Base-by-base conservation (phyloP, 2,113 vertebrate genomes). In the Pelvicachromis taeniatus region DNA sequence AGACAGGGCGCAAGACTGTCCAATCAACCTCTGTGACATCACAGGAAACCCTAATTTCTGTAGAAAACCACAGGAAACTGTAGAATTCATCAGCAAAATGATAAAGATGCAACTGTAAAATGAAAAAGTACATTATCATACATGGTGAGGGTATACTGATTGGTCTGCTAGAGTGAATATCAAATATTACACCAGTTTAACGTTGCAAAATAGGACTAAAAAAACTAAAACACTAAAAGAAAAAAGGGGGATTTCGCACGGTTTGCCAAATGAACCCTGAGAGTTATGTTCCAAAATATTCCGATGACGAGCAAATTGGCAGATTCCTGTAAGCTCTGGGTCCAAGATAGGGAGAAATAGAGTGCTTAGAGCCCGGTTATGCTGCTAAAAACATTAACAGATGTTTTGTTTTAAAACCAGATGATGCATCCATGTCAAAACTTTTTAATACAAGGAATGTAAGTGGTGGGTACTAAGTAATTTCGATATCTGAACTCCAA, bases 391-490 rank as follows among this genome's bases (percentile, higher is more conserved):
- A 31, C 45, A 75, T 75, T 75, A 33, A 33, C 45, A 75, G 17
- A 75, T 75, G 45, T 75, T 75, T 52, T 75, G 16, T 13, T 33
- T 75, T 50, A 75, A 52, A 75, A 75, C 45, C 70, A 52, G 2
- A 75, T 48, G 21, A 75, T 52, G 26, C 17, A 75, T 19, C 16
- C 26, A 33, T 75, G 26, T 52, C 17, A 75, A 31, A 52, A 0
- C 10, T n/a, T 52, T 52, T 52, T 31, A 26, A 75, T 31, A 75
- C 0, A 4, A 52, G 40, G 65, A 45, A 73, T 73, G 40, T 45
- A 73, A 73, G 70, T 5, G 45, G 45, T 33, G 70, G 33, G 6
- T 33, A 75, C 48, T 52, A 75, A 52, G 70, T 29, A 1, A 75
- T 13, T 52, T 75, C 4, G 4, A 52, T 31, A 75, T 3, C 4